Base-by-base conservation (phyloP, 2,113 vertebrate species). In the Sander lucioperca region DNA sequence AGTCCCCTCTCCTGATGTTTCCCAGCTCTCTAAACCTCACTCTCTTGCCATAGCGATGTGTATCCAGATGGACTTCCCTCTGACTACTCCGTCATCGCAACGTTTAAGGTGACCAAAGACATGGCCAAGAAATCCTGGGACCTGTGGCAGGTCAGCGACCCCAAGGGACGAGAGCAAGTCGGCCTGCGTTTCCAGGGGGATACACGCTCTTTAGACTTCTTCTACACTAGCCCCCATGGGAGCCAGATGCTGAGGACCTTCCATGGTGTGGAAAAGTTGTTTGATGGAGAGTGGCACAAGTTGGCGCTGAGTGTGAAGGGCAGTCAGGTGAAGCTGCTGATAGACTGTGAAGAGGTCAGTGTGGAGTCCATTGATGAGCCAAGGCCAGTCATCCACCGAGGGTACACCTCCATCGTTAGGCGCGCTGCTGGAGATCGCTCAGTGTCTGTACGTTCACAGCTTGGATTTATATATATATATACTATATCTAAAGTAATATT, bases 221-320 rank as follows among this genome's bases (percentile, higher is more conserved):
- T 96, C 89, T 95, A 78, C 84, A 80, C 75, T 18, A 81, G 59
- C 0, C 80, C 88, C 56, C 69, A 63, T 8, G 82, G 91, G 61
- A 89, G 8, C 0, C 70, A 95, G 16, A 83, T 89, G 80, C 74
- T 95, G 63, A 92, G 87, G 56, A 94, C 91, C 61, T 94, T 94
- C 30, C 83, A 82, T 8, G 92, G 90, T 0, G 65, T 91, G 78
- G 91, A 86, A 6, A 94, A 93, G 73, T 43, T 94, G 56, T 96
- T 96, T 75, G 94, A 94, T 12, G 92, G 93, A 5, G 92, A 90
- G 61, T 96, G 92, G 94, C 94, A 96, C 85, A 96, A 96, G 81
- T 76, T 94, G 89, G 92, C 80, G 0, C 71, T 95, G 33, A 95
- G 91, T 27, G 92, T 95, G 63, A 94, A 93, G 77, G 93, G 87